Percentiles rank a stretch among this genome's conserved stretches.
These are phyloP conservation scores for Zaprionus capensis DNA, from an alignment of 1,140 invertebrate species.

Conservation along the genomic window DNA sequence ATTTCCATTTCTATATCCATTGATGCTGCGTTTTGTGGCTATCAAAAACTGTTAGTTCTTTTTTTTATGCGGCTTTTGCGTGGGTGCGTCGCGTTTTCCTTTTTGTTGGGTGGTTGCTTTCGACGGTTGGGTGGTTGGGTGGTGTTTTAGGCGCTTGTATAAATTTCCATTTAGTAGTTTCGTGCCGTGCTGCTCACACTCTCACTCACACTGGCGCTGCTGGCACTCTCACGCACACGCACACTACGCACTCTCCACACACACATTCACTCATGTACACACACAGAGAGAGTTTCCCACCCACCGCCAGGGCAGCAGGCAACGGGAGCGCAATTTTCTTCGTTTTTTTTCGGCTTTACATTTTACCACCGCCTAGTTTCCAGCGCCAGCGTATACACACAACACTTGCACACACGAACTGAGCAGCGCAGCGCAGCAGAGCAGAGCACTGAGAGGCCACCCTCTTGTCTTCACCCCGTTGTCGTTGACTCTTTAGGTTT, in stretches of 20 bases:
- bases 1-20: slow-evolving; percentile 8
- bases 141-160: slow-evolving; percentile 57
- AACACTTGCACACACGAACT: slow-evolving; percentile 61
- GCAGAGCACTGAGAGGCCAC: slow-evolving; percentile 39
- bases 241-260: slow-evolving; percentile 58
- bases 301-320: slow-evolving; percentile 42
- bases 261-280: slow-evolving; percentile 55
- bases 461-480: slow-evolving; percentile 41
- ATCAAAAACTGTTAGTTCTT: slow-evolving; percentile 23
- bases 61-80: slow-evolving; percentile 45
- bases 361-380: slow-evolving; percentile 80
- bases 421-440: slow-evolving; percentile 27
- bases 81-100: slow-evolving; percentile 59
- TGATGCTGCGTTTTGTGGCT: slow-evolving; percentile 40
- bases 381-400: slow-evolving; percentile 76
- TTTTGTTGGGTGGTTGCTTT: slow-evolving; percentile 50
- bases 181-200: slow-evolving; percentile 43
- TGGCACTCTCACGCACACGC: slow-evolving; percentile 49
- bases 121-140: slow-evolving; percentile 35
- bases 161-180: slow-evolving; percentile 78
- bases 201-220: slow-evolving; percentile 35
- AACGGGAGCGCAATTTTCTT: slow-evolving; percentile 62
- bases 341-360: slow-evolving; percentile 67
- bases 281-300: slow-evolving; percentile 39
- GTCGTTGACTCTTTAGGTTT: slow-evolving; percentile 37